Evolutionary conservation across 2,113 vertebrate species (phyloP).

Genomic region (Onychostoma macrolepis): DNA sequence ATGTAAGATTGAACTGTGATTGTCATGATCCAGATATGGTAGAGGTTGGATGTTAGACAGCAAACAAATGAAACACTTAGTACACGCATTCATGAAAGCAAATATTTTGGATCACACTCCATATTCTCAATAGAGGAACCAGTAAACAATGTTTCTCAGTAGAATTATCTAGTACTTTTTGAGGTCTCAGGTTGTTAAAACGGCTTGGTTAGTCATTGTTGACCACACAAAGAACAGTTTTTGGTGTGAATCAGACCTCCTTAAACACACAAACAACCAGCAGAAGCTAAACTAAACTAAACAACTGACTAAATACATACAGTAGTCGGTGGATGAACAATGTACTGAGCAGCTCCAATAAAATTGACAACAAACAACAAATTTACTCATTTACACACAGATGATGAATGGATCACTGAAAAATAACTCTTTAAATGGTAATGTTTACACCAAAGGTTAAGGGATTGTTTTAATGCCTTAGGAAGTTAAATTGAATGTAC

Average conservation of each 20-base stretch:
- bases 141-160: not conserved
- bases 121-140: not conserved
- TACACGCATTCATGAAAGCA: constrained; percentile 1
- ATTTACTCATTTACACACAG: constrained; percentile 37
- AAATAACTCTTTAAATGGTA: constrained; percentile 62
- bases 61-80: not conserved
- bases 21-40: not conserved
- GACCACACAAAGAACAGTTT: not conserved
- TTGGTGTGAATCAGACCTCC: not conserved
- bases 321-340: not conserved
- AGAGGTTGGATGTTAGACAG: not conserved
- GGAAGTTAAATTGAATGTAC: constrained; percentile 91
- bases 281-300: constrained; percentile 7
- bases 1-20: constrained; percentile 96
- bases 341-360: not conserved
- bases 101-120: constrained; percentile 4
- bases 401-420: constrained; percentile 27
- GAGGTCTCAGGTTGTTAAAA: constrained; percentile 2
- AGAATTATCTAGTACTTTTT: not conserved
- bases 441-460: constrained; percentile 87
- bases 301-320: constrained; percentile 2
- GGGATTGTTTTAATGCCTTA: constrained; percentile 87
- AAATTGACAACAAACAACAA: not conserved
- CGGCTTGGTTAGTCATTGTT: not conserved
- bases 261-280: constrained; percentile 1